These are phyloP conservation scores for Sycobia sp. DNA, from an alignment of 1,140 invertebrate genomes.

Conservation along the genomic window DNA sequence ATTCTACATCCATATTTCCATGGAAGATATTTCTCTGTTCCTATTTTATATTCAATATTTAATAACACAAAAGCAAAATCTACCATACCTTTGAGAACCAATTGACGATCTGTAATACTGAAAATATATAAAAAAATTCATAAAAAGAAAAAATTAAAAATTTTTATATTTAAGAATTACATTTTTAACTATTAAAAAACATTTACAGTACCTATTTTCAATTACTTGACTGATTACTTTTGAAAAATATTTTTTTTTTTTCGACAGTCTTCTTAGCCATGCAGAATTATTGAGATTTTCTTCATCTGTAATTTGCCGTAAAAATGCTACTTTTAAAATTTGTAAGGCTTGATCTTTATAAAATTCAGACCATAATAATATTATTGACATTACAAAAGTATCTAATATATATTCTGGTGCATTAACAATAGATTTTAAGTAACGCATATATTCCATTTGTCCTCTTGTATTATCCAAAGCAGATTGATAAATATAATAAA, in stretches of 20 bases:
- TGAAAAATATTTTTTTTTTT: slow-evolving; percentile 51
- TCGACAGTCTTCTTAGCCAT: slow-evolving; percentile 62
- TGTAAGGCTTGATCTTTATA: slow-evolving; percentile 63
- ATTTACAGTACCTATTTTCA: slow-evolving; percentile 57
- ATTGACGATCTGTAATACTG: slow-evolving; percentile 62
- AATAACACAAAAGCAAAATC: slow-evolving; percentile 64
- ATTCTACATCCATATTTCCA: slow-evolving; percentile 61
- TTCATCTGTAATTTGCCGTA: slow-evolving; percentile 58
- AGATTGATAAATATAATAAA: slow-evolving; percentile 64
- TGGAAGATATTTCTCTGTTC: slow-evolving; percentile 43
- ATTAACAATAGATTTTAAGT: slow-evolving; percentile 58
- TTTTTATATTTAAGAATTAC: not conserved
- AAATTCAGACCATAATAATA: slow-evolving; percentile 60
- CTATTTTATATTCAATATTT: slow-evolving; percentile 47
- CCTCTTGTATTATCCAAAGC: slow-evolving; percentile 58
- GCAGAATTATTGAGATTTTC: slow-evolving; percentile 56
- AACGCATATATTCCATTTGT: slow-evolving; percentile 62
- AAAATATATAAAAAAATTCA: slow-evolving; percentile 14
- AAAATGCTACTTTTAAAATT: slow-evolving; percentile 59
- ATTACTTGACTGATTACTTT: slow-evolving; percentile 59
- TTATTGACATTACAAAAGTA: slow-evolving; percentile 63
- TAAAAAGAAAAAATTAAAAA: not conserved
- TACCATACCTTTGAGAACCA: slow-evolving; percentile 63
- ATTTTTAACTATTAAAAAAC: not conserved
- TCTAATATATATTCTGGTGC: slow-evolving; percentile 63